Evolutionary conservation across 2,888 invertebrate species (phyloP), one percentile per base, ranked within the genome.

Genomic region (Polyommatus iphigenia): DNA sequence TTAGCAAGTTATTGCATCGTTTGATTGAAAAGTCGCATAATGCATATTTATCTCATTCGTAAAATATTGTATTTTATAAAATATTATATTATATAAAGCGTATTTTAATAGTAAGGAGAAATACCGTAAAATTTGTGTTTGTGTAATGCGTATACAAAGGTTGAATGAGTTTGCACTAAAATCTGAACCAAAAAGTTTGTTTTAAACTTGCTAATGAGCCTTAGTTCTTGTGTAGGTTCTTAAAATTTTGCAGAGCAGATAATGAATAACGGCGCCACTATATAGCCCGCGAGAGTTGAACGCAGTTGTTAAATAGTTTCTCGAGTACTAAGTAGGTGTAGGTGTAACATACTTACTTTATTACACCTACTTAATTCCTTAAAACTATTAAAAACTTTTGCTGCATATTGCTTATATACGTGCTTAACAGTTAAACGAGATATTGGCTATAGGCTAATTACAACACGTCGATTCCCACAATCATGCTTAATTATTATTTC

Each of bases 161-260:
- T 15, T 67, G 67, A 67, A 67, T 67, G 67, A 67, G 67, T 6
- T 24, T 67, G 67, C 67, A 24, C 29, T 67, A 29, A 67, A 67
- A 67, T 29, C 18, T 29, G 15, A 13, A 29, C 67, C 13, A 32
- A 67, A 67, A 67, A 67, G 15, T 67, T 67, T 6, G 29, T 67
- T 67, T 32, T 15, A 32, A 67, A 67, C 67, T 67, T 29, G 29
- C 67, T 67, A 67, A 67, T 32, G 67, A 67, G 67, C 67, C 18
- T 67, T 15, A 67, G 67, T 67, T 32, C 67, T 67, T 67, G 18
- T 67, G 67, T 67, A 67, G 67, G 67, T 67, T 67, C 67, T 67
- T 67, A 67, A 67, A 67, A 67, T 67, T 54, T 67, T 67, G 29
- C 29, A 67, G 15, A 32, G 67, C 15, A 32, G 15, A 67, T 67